A percentile compares a stretch with the other conserved stretches of the same genome.
Evolutionary conservation across 2,113 vertebrate species (phyloP).

Genomic region (Trichomycterus rosablanca): DNA sequence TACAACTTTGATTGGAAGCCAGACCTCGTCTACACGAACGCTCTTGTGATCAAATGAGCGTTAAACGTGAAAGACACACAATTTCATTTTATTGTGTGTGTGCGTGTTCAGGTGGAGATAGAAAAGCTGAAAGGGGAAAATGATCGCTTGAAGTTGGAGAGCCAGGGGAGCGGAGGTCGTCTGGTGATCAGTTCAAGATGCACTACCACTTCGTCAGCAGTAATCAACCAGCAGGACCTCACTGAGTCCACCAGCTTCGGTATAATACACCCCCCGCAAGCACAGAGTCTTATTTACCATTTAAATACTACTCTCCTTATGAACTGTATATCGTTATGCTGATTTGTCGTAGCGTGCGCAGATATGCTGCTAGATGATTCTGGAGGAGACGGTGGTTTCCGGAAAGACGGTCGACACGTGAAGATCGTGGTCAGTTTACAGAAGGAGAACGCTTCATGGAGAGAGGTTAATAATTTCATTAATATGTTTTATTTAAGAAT

Average conservation of each 20-base stretch:
- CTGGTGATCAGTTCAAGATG: constrained; percentile 78
- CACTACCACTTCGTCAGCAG: constrained; percentile 65
- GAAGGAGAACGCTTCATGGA: constrained; percentile 80
- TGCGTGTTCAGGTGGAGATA: constrained; percentile 77
- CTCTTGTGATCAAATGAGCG: too few relatives aligned
- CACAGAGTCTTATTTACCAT: not conserved
- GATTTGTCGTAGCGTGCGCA: too few relatives aligned
- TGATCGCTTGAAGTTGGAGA: constrained; percentile 88
- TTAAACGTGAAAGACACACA: too few relatives aligned
- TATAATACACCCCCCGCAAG: constrained; percentile 52
- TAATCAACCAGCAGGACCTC: constrained; percentile 84
- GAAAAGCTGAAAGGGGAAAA: constrained; percentile 95
- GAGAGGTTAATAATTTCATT: constrained; percentile 70
- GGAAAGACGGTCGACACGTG: constrained; percentile 90
- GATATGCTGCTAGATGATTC: constrained; percentile 93
- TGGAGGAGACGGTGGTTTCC: constrained; percentile 75
- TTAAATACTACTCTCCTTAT: not conserved
- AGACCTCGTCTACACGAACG: too few relatives aligned
- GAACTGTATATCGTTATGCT: too few relatives aligned
- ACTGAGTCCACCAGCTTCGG: constrained; percentile 92
- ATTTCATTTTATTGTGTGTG: not conserved
- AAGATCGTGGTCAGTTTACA: constrained; percentile 88
- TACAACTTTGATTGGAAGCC: too few relatives aligned
- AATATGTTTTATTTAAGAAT: too few relatives aligned
- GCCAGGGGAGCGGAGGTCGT: constrained; percentile 77